phyloP scores from a whole-genome alignment of 2,797 vertebrate species.

The Rallus crepitans region DNA sequence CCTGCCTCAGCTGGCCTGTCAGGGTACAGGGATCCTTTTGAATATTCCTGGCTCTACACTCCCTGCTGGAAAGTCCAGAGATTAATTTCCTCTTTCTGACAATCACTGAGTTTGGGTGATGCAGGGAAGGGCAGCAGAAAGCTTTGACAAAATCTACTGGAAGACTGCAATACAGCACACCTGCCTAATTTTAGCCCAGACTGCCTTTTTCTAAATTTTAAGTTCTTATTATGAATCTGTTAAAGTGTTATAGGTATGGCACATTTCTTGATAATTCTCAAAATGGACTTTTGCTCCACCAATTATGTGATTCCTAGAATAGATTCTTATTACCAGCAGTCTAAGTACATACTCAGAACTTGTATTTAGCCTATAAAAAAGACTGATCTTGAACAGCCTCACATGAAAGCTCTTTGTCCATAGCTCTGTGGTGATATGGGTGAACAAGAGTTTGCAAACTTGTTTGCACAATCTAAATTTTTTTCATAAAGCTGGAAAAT shows the following conservation, averaged over 20 bases:
- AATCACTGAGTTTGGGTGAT: not conserved
- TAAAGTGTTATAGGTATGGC: not conserved
- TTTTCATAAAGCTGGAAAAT: not conserved
- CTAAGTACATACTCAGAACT: not conserved
- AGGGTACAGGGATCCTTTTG: not conserved
- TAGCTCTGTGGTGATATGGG: not conserved
- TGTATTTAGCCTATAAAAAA: not conserved
- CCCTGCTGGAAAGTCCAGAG: not conserved
- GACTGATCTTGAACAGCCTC: not conserved
- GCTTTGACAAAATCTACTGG: not conserved
- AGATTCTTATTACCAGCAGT: not conserved
- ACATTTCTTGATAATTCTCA: not conserved
- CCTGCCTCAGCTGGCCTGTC: accelerated
- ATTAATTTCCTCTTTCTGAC: not conserved
- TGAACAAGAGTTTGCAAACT: not conserved
- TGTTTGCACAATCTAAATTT: not conserved
- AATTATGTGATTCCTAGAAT: not conserved
- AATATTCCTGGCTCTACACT: not conserved
- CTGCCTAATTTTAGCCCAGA: not conserved
- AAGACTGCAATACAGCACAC: not conserved
- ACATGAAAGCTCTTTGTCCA: not conserved
- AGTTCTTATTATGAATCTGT: not conserved
- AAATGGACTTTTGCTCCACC: not conserved
- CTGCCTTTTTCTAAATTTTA: not conserved
- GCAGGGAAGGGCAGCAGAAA: not conserved